Conservation (phyloP, 2,888 invertebrate species). For the Ametastegia equiseti region DNA sequence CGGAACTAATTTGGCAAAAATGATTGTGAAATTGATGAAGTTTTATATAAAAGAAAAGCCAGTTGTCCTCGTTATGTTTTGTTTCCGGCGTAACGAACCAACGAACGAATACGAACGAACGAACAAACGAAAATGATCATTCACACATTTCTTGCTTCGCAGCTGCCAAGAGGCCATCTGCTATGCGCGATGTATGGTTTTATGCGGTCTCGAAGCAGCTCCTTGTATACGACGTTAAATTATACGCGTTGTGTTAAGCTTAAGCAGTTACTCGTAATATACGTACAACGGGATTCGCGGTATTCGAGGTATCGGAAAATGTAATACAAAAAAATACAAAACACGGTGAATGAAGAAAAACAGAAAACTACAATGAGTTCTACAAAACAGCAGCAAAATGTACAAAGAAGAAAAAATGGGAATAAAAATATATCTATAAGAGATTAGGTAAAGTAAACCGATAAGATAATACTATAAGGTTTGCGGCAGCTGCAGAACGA, state of each 20-base stretch:
- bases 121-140: not conserved
- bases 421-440: too few relatives aligned
- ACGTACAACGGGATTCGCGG: not conserved
- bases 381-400: too few relatives aligned
- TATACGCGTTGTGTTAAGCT: not conserved
- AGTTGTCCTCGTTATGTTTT: constrained; percentile 22
- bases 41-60: not conserved
- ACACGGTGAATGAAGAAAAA: not conserved
- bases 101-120: too few relatives aligned
- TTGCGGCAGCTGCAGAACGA: not conserved
- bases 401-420: too few relatives aligned
- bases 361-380: not conserved
- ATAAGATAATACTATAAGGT: not conserved
- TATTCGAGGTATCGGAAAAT: not conserved
- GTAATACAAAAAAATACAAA: not conserved
- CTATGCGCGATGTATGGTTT: not conserved
- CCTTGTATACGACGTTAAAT: not conserved
- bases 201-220: not conserved
- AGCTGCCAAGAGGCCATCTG: constrained; percentile 12
- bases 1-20: too few relatives aligned
- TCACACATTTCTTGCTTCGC: constrained; percentile 5
- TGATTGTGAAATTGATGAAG: too few relatives aligned
- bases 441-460: not conserved
- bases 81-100: constrained; percentile 28
- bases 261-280: not conserved